phyloP scores from a whole-genome alignment of 2,797 vertebrate species.

The Pangasius sanitwongsei region DNA sequence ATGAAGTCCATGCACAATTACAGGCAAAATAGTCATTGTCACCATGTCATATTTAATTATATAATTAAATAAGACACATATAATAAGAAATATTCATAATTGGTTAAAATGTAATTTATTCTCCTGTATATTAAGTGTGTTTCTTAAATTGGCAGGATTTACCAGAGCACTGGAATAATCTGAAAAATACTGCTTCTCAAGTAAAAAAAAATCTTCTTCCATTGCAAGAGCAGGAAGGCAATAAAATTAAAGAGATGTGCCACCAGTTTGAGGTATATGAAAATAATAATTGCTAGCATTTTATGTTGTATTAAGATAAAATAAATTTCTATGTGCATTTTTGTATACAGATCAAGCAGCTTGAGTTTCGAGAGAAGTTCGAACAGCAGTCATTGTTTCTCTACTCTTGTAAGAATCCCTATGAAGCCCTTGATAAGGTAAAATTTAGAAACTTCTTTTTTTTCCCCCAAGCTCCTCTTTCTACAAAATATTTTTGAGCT shows the following conservation, averaged over 20 bases:
- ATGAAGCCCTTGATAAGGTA: conserved; percentile 71
- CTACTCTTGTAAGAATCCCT: conserved; percentile 62
- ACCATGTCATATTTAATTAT: background rate
- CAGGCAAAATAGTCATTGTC: conserved; percentile 67
- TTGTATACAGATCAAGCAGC: conserved; percentile 66
- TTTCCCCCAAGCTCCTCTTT: no score
- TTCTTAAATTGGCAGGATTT: conserved; percentile 71
- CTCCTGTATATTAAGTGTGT: background rate
- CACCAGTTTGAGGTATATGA: conserved; percentile 64
- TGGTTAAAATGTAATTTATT: background rate
- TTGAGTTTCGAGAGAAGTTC: conserved; percentile 70
- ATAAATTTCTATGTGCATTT: background rate
- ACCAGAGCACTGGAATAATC: conserved; percentile 79
- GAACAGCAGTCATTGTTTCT: conserved; percentile 65
- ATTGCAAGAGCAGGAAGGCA: conserved; percentile 75
- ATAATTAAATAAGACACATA: no score
- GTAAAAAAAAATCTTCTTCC: conserved; percentile 80
- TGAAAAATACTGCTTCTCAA: conserved; percentile 75
- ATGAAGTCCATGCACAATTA: conserved; percentile 76
- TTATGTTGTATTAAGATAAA: background rate
- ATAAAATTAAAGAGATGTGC: conserved; percentile 72
- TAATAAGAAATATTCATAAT: background rate
- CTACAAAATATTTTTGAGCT: no score
- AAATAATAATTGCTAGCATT: background rate
- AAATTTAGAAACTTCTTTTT: background rate